These are phyloP conservation scores for Lophochroa leadbeateri DNA, from an alignment of 2,113 vertebrate genomes.

Conservation along the genomic window DNA sequence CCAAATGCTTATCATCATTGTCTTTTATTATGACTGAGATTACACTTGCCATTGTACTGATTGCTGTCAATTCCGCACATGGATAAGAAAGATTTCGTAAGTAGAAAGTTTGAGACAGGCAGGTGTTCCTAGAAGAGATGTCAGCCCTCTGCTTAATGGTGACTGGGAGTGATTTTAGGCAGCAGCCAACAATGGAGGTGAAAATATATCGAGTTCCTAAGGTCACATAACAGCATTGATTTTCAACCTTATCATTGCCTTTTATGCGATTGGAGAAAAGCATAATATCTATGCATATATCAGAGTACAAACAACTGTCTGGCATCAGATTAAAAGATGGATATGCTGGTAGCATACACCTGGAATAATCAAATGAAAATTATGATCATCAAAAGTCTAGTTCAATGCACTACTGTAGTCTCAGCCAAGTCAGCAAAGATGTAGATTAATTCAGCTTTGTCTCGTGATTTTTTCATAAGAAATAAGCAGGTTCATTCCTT, in stretches of 20 bases:
- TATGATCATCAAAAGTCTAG: neutral
- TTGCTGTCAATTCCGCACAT: neutral
- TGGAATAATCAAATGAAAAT: conserved; percentile 20
- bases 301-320: neutral
- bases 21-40: neutral
- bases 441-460: neutral
- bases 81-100: neutral
- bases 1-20: neutral
- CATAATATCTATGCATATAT: neutral
- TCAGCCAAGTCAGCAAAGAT: conserved; percentile 18
- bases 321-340: neutral
- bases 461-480: neutral
- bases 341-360: neutral
- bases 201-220: neutral
- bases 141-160: neutral
- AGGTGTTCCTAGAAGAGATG: neutral
- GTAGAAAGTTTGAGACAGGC: neutral
- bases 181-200: neutral
- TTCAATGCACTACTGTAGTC: neutral
- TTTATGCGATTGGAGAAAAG: neutral
- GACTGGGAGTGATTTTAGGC: neutral
- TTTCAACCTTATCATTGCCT: neutral
- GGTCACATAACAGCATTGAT: neutral
- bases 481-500: neutral
- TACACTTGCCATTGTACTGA: neutral